Evolutionary conservation across 2,888 invertebrate genomes (phyloP).

Genomic region (Odontocolon sp.): DNA sequence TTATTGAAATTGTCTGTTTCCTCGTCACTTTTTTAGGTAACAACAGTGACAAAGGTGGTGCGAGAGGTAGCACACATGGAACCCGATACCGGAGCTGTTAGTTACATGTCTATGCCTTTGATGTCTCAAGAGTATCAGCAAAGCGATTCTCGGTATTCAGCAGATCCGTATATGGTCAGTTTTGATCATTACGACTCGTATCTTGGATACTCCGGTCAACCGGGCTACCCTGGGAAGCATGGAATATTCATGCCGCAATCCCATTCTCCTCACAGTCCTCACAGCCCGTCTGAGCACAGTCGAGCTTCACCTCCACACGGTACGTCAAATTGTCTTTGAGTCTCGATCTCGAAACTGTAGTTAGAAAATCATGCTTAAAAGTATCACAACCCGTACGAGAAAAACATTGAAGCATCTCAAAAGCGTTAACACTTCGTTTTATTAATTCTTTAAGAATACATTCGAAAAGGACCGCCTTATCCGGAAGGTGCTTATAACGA

Average conservation of each 20-base stretch:
- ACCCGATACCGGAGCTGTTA: constrained; percentile 81
- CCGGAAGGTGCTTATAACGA: constrained; percentile 86
- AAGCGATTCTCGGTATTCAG: constrained; percentile 75
- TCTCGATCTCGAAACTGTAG: neutral
- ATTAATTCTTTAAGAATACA: constrained; percentile 80
- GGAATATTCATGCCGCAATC: constrained; percentile 78
- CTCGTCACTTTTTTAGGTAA: constrained; percentile 82
- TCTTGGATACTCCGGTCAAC: constrained; percentile 78
- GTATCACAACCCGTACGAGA: no score
- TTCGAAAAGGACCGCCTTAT: constrained; percentile 82
- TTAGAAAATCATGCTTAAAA: neutral
- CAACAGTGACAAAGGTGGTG: constrained; percentile 87
- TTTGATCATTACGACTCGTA: constrained; percentile 81
- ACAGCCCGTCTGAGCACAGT: constrained; percentile 79
- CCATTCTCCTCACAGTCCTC: constrained; percentile 75
- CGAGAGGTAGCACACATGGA: constrained; percentile 85
- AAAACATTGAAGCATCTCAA: no score
- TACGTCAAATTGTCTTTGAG: constrained; percentile 61
- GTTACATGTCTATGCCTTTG: constrained; percentile 79
- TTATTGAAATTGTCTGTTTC: no score
- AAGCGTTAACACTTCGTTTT: neutral
- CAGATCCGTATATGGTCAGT: constrained; percentile 80
- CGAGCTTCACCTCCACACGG: constrained; percentile 80
- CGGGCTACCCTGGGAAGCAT: constrained; percentile 78
- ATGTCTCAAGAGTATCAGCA: constrained; percentile 80